These are phyloP conservation scores for Ectemnius cavifrons DNA, from an alignment of 2,888 invertebrate species.

Conservation along the genomic window DNA sequence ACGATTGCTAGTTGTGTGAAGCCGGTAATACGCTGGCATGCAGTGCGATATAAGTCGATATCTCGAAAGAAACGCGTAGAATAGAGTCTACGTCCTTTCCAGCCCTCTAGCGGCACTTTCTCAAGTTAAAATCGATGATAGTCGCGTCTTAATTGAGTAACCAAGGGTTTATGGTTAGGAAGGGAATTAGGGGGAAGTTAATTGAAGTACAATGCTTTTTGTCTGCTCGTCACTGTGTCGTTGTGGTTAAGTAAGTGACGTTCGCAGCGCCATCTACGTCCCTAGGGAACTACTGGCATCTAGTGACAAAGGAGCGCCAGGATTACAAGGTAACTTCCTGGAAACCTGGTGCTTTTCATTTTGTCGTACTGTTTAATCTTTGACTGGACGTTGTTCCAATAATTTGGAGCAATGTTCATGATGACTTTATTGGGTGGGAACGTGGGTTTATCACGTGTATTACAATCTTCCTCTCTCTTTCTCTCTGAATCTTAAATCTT, in stretches of 20 bases:
- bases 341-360: neutral
- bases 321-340: neutral
- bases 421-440: neutral
- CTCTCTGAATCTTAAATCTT: constrained; percentile 44
- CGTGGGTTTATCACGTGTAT: neutral
- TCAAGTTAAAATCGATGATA: no score
- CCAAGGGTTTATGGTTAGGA: no score
- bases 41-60: constrained; percentile 23
- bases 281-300: no score
- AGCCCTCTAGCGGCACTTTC: no score
- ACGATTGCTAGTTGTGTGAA: constrained; percentile 65
- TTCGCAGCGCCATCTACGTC: no score
- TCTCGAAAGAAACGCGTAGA: no score
- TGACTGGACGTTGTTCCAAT: neutral
- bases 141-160: no score
- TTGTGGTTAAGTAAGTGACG: neutral
- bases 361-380: neutral
- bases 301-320: neutral
- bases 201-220: neutral
- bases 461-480: constrained; percentile 31
- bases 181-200: no score
- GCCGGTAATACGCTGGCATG: constrained; percentile 38
- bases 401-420: neutral
- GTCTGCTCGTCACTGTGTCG: neutral
- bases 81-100: no score